Evolutionary conservation across 2,113 vertebrate species (phyloP).

Genomic region (Larimichthys polyactis): DNA sequence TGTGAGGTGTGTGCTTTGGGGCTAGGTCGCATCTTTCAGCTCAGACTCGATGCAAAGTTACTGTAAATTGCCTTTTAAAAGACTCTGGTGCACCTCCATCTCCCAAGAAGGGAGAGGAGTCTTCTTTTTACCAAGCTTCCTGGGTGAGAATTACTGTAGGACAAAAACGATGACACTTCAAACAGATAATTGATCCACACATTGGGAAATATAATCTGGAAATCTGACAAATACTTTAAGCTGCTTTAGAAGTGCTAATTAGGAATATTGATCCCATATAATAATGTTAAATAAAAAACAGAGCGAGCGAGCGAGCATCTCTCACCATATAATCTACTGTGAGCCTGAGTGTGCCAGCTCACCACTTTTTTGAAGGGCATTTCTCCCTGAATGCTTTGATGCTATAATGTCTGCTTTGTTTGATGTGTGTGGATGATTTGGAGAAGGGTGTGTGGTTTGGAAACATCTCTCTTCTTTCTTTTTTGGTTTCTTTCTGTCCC

Average conservation of each 20-base stretch:
- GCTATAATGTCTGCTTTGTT: slow-evolving; percentile 57
- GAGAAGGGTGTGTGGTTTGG: slow-evolving; percentile 14
- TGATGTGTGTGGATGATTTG: slow-evolving; percentile 31
- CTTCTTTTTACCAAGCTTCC: slow-evolving; percentile 20
- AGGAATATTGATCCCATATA: slow-evolving; percentile 73
- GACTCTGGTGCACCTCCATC: not conserved
- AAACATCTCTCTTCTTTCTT: slow-evolving; percentile 35
- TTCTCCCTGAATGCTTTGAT: slow-evolving; percentile 61
- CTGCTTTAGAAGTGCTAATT: slow-evolving; percentile 78
- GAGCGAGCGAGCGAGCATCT: not conserved
- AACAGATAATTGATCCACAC: slow-evolving; percentile 69
- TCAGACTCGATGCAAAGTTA: slow-evolving; percentile 24
- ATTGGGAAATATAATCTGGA: slow-evolving; percentile 74
- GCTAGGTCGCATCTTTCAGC: slow-evolving; percentile 2
- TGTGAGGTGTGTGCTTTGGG: slow-evolving; percentile 1
- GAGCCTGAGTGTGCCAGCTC: slow-evolving; percentile 54
- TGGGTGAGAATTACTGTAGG: slow-evolving; percentile 48
- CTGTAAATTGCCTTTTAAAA: slow-evolving; percentile 34
- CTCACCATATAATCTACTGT: slow-evolving; percentile 53
- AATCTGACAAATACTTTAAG: slow-evolving; percentile 69
- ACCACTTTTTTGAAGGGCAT: slow-evolving; percentile 71
- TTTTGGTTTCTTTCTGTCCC: slow-evolving; percentile 6
- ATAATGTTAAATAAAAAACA: slow-evolving; percentile 68
- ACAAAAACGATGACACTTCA: slow-evolving; percentile 66
- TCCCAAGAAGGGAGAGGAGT: not conserved